Evolutionary conservation across 1,140 invertebrate species (phyloP), one percentile per base, ranked within the genome.

Genomic region (Pristionchus pacificus): DNA sequence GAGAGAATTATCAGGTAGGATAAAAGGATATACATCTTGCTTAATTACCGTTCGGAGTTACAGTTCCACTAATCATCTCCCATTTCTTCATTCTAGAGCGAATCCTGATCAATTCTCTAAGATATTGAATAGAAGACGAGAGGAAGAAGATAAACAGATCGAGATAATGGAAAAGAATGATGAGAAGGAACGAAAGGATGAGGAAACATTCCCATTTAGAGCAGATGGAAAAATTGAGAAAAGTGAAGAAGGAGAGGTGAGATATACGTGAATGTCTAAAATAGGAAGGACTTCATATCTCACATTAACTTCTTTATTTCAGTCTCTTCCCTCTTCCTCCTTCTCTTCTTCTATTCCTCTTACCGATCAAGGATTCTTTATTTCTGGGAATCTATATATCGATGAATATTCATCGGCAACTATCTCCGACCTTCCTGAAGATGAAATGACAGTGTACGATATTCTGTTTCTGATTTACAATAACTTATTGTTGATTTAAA

Each of bases 391-490:
- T 14, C 25, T 64, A 10, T 74, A 59, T 59, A 64, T 70, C 1
- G 75, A 76, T 49, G 75, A 76, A 66, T 76, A 76, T 58, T 60
- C 70, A 13, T 68, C 72, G 30, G 75, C 72, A 60, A 74, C 57
- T 30, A 32, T 68, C 13, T 19, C 61, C 2, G 73, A 76, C 57
- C n/a, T 76, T 10, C 72, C 75, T 19, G 68, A 77, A 30, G 75
- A 75, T 59, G 49, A 73, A 25, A 69, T 75, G 65, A 60, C 60
- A 10, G 67, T 62, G 67, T 69, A 49, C 29, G n/a, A 30, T 27
- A 10, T 24, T 58, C 58, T 72, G 6, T 49, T 49, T 49, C 19
- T 19, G 6, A 10, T 49, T 49, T 49, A 6, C 38, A 49, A 10
- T 6, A 6, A 10, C 38, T 10, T 49, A 10, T 49, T 49, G 6